Percentiles rank a stretch among this genome's conserved stretches.
phyloP scores from a whole-genome alignment of 2,797 vertebrate genomes.

The Pseudochirops corinnae region DNA sequence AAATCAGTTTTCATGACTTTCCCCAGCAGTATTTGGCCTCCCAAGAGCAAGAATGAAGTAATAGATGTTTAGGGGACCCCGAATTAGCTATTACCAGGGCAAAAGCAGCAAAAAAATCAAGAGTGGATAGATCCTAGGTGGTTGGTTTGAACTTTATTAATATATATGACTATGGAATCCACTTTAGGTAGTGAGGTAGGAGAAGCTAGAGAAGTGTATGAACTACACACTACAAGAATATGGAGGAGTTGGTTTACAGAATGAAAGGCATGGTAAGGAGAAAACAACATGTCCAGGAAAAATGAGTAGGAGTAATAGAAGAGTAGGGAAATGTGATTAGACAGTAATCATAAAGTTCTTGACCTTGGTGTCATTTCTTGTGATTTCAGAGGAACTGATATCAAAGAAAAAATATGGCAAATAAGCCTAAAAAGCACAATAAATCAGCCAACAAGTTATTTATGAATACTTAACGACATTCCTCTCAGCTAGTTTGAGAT shows the following conservation, averaged over 20 bases:
- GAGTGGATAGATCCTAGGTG: not conserved
- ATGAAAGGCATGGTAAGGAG: not conserved
- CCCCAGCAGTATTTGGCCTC: not conserved
- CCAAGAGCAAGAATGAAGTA: not conserved
- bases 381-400: slow-evolving; percentile 16
- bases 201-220: not conserved
- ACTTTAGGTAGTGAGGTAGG: not conserved
- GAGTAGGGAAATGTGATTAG: not conserved
- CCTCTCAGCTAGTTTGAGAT: not conserved
- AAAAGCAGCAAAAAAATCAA: not conserved
- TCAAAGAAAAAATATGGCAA: not conserved
- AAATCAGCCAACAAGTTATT: slow-evolving; percentile 20
- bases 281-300: not conserved
- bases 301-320: not conserved
- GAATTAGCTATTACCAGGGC: not conserved
- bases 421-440: slow-evolving; percentile 39
- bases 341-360: not conserved
- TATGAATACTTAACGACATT: slow-evolving; percentile 2
- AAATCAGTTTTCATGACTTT: not conserved
- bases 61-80: not conserved
- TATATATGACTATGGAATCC: not conserved
- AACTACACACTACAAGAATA: not conserved
- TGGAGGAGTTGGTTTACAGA: too few species aligned
- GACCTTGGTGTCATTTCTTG: slow-evolving; percentile 20
- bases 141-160: not conserved